These are phyloP conservation scores for Cyaniris semiargus DNA, from an alignment of 2,888 invertebrate genomes.

Conservation along the genomic window DNA sequence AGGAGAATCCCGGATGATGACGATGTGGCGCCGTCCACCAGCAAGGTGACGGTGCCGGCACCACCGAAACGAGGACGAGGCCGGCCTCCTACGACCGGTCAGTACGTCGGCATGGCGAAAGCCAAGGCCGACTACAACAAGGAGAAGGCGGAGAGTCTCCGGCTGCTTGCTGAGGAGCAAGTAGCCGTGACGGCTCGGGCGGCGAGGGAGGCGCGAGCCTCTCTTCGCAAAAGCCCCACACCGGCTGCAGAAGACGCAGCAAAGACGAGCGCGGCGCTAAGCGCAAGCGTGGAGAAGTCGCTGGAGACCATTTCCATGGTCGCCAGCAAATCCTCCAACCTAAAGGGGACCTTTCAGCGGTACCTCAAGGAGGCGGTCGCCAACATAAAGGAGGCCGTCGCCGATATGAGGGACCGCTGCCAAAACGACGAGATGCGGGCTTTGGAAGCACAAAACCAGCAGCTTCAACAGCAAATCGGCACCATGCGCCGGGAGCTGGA, in stretches of 20 bases:
- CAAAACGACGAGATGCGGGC: not conserved
- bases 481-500: not conserved
- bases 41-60: not conserved
- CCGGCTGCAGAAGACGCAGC: not conserved
- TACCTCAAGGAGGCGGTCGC: too few species aligned
- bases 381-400: too few species aligned
- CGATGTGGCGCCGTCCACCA: not conserved
- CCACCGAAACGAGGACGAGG: not conserved
- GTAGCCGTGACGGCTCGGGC: not conserved
- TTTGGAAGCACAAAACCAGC: not conserved
- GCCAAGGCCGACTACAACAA: not conserved
- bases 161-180: not conserved
- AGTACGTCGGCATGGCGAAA: not conserved
- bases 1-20: not conserved
- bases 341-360: too few species aligned
- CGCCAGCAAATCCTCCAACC: too few species aligned
- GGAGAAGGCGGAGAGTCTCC: not conserved
- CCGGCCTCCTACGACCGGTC: not conserved
- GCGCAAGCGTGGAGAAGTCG: too few species aligned
- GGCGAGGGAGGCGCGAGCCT: not conserved
- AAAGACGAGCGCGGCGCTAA: too few species aligned
- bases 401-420: too few species aligned
- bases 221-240: too few species aligned
- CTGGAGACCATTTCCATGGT: too few species aligned
- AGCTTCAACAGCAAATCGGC: too few species aligned